Conservation (phyloP, 2,797 vertebrate genomes). For the Poeciliopsis turneri region DNA sequence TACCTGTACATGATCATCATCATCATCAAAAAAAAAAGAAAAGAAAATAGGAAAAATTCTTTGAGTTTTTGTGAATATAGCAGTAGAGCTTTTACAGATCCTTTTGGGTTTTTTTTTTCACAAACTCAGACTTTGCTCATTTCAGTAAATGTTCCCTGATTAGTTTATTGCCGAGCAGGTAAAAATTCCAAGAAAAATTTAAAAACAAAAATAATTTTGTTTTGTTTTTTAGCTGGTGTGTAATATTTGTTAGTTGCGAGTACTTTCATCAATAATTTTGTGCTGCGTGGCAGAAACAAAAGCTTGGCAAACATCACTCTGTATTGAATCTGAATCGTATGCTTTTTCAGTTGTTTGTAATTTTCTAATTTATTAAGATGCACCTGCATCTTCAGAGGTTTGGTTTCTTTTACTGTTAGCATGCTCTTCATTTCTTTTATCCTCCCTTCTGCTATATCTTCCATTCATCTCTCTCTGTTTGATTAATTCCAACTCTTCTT, state of each 20-base stretch:
- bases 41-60: not conserved
- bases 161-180: not conserved
- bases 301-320: not conserved
- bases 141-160: not conserved
- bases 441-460: conserved; percentile 29
- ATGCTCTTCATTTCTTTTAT: conserved; percentile 14
- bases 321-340: not conserved
- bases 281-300: not conserved
- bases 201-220: not conserved
- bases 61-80: not conserved
- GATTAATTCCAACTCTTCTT: not conserved
- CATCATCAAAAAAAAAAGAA: not conserved
- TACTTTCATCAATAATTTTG: not conserved
- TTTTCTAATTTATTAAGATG: not conserved
- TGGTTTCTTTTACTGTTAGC: not conserved
- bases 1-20: too few relatives aligned
- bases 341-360: not conserved
- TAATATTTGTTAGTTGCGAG: not conserved
- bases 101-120: not conserved
- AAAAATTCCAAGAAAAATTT: not conserved
- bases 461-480: conserved; percentile 2
- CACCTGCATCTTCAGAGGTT: not conserved
- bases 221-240: not conserved
- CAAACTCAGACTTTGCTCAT: not conserved
- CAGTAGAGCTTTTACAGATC: too few relatives aligned